Percentiles rank a stretch among this genome's conserved stretches.
These are phyloP conservation scores for Mayetiola destructor DNA, from an alignment of 2,888 invertebrate genomes.

Conservation along the genomic window DNA sequence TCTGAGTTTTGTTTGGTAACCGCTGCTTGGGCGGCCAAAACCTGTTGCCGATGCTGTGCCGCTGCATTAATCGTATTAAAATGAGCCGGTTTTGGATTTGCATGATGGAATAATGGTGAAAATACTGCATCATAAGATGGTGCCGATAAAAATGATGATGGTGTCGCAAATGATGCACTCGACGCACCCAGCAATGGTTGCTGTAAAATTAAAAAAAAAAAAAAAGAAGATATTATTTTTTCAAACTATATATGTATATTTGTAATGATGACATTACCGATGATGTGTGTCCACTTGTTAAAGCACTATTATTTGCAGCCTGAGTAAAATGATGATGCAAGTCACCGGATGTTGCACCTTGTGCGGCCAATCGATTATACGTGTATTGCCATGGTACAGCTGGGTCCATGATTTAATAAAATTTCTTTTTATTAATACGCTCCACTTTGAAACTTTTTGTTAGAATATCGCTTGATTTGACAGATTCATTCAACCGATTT, in stretches of 20 bases:
- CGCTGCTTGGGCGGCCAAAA: slow-evolving; percentile 38
- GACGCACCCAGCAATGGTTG: slow-evolving; percentile 44
- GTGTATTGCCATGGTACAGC: slow-evolving; percentile 78
- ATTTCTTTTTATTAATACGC: not conserved
- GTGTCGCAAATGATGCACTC: slow-evolving; percentile 43
- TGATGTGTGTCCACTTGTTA: slow-evolving; percentile 22
- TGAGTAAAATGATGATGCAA: slow-evolving; percentile 53
- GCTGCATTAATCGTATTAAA: slow-evolving; percentile 44
- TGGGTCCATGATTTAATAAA: slow-evolving; percentile 54
- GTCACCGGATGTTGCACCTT: slow-evolving; percentile 51
- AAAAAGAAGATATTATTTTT: too few relatives aligned
- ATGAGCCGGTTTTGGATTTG: slow-evolving; percentile 57
- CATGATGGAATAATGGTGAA: slow-evolving; percentile 68
- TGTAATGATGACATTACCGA: slow-evolving; percentile 43
- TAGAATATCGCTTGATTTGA: too few relatives aligned
- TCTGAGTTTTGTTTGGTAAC: slow-evolving; percentile 44
- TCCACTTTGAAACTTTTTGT: not conserved
- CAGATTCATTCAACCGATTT: too few relatives aligned
- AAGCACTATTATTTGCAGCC: slow-evolving; percentile 26
- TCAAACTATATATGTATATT: too few relatives aligned
- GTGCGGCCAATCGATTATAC: slow-evolving; percentile 66
- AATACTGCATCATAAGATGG: slow-evolving; percentile 71
- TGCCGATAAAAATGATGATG: slow-evolving; percentile 59
- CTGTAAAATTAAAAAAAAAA: too few relatives aligned
- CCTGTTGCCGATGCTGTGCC: slow-evolving; percentile 53